Percentiles rank a stretch among this genome's conserved stretches.
Evolutionary conservation across 64 coral and sea anemone genomes (phyloP).

Genomic region (Montipora capricornis): DNA sequence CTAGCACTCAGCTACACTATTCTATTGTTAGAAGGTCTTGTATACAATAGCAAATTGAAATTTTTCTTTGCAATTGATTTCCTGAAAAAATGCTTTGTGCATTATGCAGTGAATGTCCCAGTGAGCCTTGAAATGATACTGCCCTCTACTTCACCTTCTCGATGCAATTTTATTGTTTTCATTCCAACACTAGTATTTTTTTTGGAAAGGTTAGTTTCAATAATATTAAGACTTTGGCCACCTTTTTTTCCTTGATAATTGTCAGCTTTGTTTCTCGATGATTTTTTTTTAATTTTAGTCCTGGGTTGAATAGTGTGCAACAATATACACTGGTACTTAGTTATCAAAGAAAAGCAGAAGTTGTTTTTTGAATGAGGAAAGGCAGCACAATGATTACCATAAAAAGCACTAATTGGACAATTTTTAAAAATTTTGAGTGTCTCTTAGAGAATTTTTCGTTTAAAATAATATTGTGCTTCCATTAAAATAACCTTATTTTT

Average conservation of each 20-base stretch:
- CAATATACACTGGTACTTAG: constrained; percentile 17
- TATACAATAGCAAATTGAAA: no score
- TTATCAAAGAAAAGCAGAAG: neutral
- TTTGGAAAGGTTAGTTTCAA: neutral
- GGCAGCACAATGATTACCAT: neutral
- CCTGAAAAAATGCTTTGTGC: no score
- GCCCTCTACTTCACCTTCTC: no score
- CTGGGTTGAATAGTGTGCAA: neutral
- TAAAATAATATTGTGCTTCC: neutral
- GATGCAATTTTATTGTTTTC: neutral
- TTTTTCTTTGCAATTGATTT: no score
- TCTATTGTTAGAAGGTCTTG: no score
- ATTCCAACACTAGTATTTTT: no score
- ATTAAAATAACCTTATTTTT: neutral
- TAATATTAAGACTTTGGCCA: neutral
- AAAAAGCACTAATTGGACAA: neutral
- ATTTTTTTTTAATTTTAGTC: neutral
- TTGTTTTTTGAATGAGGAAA: neutral
- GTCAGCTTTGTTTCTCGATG: neutral
- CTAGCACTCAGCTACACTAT: no score
- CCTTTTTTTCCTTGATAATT: neutral
- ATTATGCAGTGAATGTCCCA: no score
- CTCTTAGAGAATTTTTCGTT: no score
- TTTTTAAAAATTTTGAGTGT: neutral
- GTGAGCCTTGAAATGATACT: no score